Percentiles rank a stretch among this genome's conserved stretches.
Conservation (phyloP, 2,888 invertebrate species). For the Agonopterix heracliana region DNA sequence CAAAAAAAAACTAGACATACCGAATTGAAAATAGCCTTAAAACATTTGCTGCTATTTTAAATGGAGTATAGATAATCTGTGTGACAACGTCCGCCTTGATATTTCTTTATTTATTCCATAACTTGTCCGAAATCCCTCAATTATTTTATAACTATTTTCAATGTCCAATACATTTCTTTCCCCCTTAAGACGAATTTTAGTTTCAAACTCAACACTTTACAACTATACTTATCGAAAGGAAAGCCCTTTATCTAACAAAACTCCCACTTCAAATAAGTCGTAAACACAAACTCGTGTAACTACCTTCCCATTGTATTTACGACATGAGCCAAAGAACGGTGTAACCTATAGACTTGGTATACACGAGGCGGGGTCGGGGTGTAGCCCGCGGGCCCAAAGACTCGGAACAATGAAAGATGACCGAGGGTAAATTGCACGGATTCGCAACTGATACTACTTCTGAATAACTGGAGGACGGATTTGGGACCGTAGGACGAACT, state of each 20-base stretch:
- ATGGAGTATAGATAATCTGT: too few relatives aligned
- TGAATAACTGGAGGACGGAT: constrained; percentile 39
- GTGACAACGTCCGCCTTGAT: too few relatives aligned
- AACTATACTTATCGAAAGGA: too few relatives aligned
- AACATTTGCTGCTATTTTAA: too few relatives aligned
- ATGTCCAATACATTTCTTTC: too few relatives aligned
- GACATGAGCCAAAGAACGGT: constrained; percentile 5
- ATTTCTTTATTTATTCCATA: too few relatives aligned
- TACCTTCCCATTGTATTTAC: constrained; percentile 8
- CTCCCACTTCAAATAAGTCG: neutral
- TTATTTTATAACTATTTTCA: too few relatives aligned
- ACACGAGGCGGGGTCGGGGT: constrained; percentile 4
- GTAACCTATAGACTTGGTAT: neutral
- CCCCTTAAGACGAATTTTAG: too few relatives aligned
- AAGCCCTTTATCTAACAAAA: neutral
- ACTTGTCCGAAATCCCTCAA: too few relatives aligned
- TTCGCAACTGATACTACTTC: constrained; percentile 41
- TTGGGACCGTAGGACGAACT: constrained; percentile 5
- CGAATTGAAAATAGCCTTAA: too few relatives aligned
- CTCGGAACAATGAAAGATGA: constrained; percentile 71
- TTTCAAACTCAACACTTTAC: neutral
- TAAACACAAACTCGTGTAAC: neutral
- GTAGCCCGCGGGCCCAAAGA: constrained; percentile 29
- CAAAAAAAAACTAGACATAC: too few relatives aligned
- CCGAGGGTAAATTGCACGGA: constrained; percentile 72